Evolutionary conservation across 2,113 vertebrate genomes (phyloP), one percentile per base, ranked within the genome.

Genomic region (Euleptes europaea): DNA sequence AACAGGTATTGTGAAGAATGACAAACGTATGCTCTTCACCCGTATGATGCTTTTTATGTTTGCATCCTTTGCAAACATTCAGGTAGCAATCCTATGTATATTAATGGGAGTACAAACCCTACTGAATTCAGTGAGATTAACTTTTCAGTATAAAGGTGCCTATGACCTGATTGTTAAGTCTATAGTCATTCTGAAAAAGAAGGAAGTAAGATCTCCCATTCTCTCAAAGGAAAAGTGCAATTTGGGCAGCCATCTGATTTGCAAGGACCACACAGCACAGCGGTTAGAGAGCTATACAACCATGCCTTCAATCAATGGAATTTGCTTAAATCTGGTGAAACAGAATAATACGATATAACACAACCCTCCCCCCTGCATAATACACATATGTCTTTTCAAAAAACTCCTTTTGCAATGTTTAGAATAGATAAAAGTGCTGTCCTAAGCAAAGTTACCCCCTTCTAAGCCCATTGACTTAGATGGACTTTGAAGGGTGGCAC

Each of bases 181-280:
- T 28, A 14, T 38, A 8, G 10, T 11, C 28, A 8, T 63, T 63
- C 26, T 63, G 60, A 63, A 63, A 63, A 63, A 63, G 28, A 60
- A 14, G 17, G 47, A 38, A 65, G 92, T 42, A 11, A 14, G 54
- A 72, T 31, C 86, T 75, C 80, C 84, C 81, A 51, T 54, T 90
- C 85, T 89, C 77, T 60, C 89, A 86, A 79, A 85, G 76, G 84
- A 86, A n/a, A 90, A 70, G 38, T 49, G 75, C 76, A 82, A 54
- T 40, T 5, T 14, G 70, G 83, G 80, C 79, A 6, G 0, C 0
- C 35, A 79, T 81, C 83, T 44, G 35, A 91, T 83, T 86, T 83
- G 35, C 76, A 78, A 79, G 85, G 89, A 65, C 19, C 31, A 66
- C 85, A 31, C 67, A 84, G 42, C 17, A 82, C 86, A 69, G 70